Evolutionary conservation across 2,797 vertebrate species (phyloP).

Genomic region (Gobionotothen gibberifrons): DNA sequence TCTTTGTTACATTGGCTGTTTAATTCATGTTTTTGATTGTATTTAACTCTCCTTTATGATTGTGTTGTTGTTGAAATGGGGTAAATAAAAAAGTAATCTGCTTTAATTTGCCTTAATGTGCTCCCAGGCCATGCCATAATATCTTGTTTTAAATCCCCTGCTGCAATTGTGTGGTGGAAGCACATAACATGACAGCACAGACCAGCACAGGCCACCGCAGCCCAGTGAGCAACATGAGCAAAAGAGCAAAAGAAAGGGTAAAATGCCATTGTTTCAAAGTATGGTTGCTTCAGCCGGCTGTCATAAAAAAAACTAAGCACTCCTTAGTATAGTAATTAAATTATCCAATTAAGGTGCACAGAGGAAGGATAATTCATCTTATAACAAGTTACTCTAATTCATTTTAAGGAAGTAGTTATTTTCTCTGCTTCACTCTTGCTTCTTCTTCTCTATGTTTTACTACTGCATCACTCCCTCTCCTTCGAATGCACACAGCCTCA

Average conservation of each 20-base stretch:
- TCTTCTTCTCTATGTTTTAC: slow-evolving; percentile 13
- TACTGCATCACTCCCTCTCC: slow-evolving; percentile 24
- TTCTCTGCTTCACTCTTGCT: slow-evolving; percentile 14
- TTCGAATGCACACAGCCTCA: slow-evolving; percentile 44
- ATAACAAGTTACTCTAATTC: slow-evolving; percentile 29
- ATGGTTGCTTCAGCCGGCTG: slow-evolving; percentile 8
- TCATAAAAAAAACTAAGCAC: slow-evolving; percentile 11
- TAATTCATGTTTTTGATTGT: too few species aligned
- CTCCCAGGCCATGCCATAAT: slow-evolving; percentile 4
- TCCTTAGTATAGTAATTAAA: slow-evolving; percentile 20
- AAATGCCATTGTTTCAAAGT: slow-evolving; percentile 22
- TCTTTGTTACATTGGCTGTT: too few species aligned
- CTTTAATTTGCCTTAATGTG: background rate
- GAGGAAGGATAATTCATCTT: slow-evolving; percentile 6
- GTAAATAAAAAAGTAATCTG: too few species aligned
- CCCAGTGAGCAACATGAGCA: slow-evolving; percentile 20
- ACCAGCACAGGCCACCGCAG: slow-evolving; percentile 3
- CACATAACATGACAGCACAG: slow-evolving; percentile 20
- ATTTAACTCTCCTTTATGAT: too few species aligned
- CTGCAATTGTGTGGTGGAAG: slow-evolving; percentile 13
- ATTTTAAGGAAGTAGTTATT: slow-evolving; percentile 39
- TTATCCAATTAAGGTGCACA: slow-evolving; percentile 42
- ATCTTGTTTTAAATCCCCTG: slow-evolving; percentile 27
- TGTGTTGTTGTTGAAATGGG: too few species aligned
- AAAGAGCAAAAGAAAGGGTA: slow-evolving; percentile 26